phyloP scores from a whole-genome alignment of 2,888 invertebrate species.

The Ormyrus thymus region DNA sequence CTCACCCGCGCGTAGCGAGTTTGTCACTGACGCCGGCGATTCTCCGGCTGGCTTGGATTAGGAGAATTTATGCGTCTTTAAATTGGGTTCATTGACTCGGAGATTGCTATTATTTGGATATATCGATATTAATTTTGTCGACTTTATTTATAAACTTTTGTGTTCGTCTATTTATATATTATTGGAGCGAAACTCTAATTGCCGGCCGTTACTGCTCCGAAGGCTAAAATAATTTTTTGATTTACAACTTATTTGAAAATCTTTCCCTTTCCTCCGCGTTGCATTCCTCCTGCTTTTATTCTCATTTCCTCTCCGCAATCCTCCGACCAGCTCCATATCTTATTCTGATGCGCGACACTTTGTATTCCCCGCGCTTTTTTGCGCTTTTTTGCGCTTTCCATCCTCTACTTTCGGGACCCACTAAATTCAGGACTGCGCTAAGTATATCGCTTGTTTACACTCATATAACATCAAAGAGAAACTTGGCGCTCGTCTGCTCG shows the following conservation, averaged over 20 bases:
- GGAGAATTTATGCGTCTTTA: too few species aligned
- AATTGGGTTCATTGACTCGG: too few species aligned
- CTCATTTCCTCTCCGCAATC: not conserved
- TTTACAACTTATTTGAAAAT: not conserved
- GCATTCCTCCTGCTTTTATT: not conserved
- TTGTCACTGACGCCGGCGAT: too few species aligned
- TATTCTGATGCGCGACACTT: constrained; percentile 14
- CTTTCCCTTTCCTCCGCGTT: not conserved
- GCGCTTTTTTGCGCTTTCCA: constrained; percentile 46
- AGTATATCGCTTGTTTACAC: constrained; percentile 71
- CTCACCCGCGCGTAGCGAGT: too few species aligned
- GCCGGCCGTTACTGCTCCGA: too few species aligned
- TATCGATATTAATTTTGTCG: too few species aligned
- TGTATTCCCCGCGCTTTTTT: constrained; percentile 31
- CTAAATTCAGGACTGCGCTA: constrained; percentile 53
- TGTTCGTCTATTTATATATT: too few species aligned
- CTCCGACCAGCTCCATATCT: constrained; percentile 19
- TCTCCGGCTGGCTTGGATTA: too few species aligned
- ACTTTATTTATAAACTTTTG: too few species aligned
- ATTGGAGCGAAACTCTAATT: too few species aligned
- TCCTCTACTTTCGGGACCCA: constrained; percentile 26
- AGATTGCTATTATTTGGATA: too few species aligned
- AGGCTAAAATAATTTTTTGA: too few species aligned
- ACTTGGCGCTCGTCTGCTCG: constrained; percentile 7
- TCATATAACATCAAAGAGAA: constrained; percentile 68